phyloP scores from a whole-genome alignment of 1,140 invertebrate genomes.

The Ceratosolen fusciceps region DNA sequence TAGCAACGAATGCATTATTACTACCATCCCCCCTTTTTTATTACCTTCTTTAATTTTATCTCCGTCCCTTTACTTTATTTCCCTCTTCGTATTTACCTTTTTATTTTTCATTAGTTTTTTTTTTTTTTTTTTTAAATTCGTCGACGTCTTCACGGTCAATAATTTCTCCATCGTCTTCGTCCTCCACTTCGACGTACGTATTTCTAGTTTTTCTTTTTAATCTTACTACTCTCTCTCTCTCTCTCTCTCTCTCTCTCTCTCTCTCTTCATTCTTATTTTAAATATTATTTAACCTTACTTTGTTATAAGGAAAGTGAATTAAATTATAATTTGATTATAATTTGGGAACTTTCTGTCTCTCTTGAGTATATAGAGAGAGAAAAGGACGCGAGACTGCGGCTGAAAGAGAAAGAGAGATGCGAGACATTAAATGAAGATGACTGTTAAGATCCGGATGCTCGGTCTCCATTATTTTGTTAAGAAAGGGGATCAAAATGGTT shows the following conservation, averaged over 20 bases:
- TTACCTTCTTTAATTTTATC: too few relatives aligned
- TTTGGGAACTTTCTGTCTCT: constrained; percentile 47
- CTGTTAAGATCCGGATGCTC: too few relatives aligned
- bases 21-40: too few relatives aligned
- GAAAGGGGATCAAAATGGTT: neutral
- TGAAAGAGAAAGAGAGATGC: neutral
- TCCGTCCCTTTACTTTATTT: too few relatives aligned
- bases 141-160: too few relatives aligned
- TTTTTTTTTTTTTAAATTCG: too few relatives aligned
- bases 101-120: too few relatives aligned
- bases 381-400: neutral
- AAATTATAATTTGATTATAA: constrained; percentile 59
- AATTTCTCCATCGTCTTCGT: too few relatives aligned
- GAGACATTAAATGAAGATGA: constrained; percentile 11
- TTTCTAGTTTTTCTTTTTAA: too few relatives aligned
- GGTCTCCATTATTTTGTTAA: neutral
- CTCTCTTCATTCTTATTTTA: constrained; percentile 6
- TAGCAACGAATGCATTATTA: too few relatives aligned
- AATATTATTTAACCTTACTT: neutral
- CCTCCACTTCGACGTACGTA: constrained; percentile 56
- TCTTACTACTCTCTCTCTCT: constrained; percentile 53
- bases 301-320: constrained; percentile 55
- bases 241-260: constrained; percentile 52
- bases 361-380: too few relatives aligned
- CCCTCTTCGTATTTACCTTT: too few relatives aligned